Percentiles rank a stretch among this genome's conserved stretches.
Evolutionary conservation across 2,888 invertebrate genomes (phyloP).

Genomic region (Gymnocheta viridis): DNA sequence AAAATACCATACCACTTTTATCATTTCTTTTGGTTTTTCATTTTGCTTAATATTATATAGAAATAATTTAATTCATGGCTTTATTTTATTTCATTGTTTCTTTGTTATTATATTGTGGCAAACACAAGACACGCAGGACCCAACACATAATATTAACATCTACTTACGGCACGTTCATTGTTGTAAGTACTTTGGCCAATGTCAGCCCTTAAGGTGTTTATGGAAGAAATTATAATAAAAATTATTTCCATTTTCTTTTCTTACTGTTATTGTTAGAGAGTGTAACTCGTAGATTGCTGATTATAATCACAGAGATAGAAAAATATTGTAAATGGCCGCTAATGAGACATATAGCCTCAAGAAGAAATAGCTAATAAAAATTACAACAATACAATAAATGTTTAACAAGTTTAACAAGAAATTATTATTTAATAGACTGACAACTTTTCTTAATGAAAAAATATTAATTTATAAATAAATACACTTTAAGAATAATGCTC

Average conservation of each 20-base stretch:
- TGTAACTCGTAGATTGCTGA: conserved; percentile 14
- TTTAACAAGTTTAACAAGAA: not conserved
- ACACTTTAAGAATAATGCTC: no score
- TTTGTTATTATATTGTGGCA: conserved; percentile 10
- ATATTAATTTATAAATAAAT: not conserved
- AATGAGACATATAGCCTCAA: conserved; percentile 64
- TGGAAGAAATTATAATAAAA: conserved; percentile 29
- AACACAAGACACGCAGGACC: conserved; percentile 22
- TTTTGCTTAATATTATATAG: not conserved
- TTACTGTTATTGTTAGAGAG: not conserved
- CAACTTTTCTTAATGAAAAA: not conserved
- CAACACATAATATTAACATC: conserved; percentile 32
- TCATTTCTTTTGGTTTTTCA: not conserved
- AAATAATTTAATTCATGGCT: conserved; percentile 64
- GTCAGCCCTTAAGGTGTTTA: conserved; percentile 66
- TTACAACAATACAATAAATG: conserved; percentile 23
- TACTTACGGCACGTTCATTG: conserved; percentile 25
- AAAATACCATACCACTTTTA: not conserved
- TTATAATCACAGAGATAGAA: conserved; percentile 17
- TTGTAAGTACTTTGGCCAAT: conserved; percentile 55
- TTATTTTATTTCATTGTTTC: conserved; percentile 38
- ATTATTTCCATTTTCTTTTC: conserved; percentile 37
- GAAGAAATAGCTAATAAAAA: conserved; percentile 50
- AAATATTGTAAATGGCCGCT: conserved; percentile 63
- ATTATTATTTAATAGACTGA: conserved; percentile 16